Evolutionary conservation across 2,113 vertebrate genomes (phyloP).

Genomic region (Macroglossus sobrinus): DNA sequence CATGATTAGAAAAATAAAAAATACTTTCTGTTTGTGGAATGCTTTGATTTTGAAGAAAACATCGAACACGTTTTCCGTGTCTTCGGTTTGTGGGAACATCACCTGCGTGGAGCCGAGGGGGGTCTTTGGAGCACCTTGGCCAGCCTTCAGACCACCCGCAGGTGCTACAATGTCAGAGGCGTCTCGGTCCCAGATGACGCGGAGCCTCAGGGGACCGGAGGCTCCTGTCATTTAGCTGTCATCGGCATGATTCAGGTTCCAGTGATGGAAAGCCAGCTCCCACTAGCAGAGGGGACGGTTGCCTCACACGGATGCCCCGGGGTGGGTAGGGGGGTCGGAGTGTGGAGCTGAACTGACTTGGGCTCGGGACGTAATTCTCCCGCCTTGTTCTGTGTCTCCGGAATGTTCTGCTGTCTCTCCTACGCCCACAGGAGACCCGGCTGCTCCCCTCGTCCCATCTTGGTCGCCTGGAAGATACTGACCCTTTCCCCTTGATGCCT

Average conservation of each 20-base stretch:
- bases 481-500: background rate
- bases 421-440: background rate
- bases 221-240: background rate
- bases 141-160: fast-evolving
- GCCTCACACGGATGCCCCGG: no score
- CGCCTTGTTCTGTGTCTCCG: background rate
- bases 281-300: no score
- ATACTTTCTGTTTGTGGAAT: background rate
- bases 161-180: background rate
- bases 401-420: background rate
- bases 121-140: no score
- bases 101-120: background rate
- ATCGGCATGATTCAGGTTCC: background rate
- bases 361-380: background rate
- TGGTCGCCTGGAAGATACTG: background rate
- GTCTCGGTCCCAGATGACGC: no score
- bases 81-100: background rate
- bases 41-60: background rate
- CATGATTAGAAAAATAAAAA: background rate
- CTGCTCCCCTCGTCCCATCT: background rate
- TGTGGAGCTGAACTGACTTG: no score
- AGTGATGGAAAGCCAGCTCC: background rate
- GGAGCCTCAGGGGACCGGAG: background rate
- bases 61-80: background rate
- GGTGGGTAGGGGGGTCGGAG: fast-evolving